Conservation (phyloP, 2,797 vertebrate genomes). For the Neosalanx taihuensis region DNA sequence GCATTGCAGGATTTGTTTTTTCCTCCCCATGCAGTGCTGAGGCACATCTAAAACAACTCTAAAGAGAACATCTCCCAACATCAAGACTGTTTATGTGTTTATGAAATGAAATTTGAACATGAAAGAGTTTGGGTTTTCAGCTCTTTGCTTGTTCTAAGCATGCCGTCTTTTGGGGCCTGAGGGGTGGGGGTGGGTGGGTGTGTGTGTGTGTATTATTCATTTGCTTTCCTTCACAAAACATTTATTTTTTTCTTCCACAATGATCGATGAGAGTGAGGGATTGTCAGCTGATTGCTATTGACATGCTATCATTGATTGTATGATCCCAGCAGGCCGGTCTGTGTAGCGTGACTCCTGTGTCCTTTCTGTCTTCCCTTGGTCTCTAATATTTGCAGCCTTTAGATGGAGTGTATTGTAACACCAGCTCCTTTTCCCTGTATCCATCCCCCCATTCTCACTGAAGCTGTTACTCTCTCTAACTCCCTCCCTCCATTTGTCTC, state of each 20-base stretch:
- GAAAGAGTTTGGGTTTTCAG: slow-evolving; percentile 14
- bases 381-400: too few relatives aligned
- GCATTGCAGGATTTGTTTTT: slow-evolving; percentile 31
- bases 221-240: slow-evolving; percentile 23
- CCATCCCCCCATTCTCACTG: slow-evolving; percentile 13
- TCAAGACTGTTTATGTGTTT: slow-evolving; percentile 11
- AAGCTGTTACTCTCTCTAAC: slow-evolving; percentile 10
- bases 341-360: slow-evolving; percentile 26
- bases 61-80: slow-evolving; percentile 22
- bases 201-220: too few relatives aligned
- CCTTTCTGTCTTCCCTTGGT: too few relatives aligned
- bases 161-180: not conserved
- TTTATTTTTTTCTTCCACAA: slow-evolving; percentile 15
- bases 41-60: slow-evolving; percentile 23
- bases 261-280: not conserved
- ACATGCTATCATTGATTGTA: not conserved
- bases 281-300: not conserved
- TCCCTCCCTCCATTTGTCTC: slow-evolving; percentile 20
- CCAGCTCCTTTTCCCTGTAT: slow-evolving; percentile 4
- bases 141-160: not conserved
- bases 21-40: slow-evolving; percentile 22
- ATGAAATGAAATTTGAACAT: not conserved
- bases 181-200: too few relatives aligned
- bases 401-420: too few relatives aligned
- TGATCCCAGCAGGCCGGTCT: slow-evolving; percentile 28